Percentiles rank a stretch among this genome's conserved stretches.
Conservation (phyloP, 2,888 invertebrate genomes). For the Stratiomys singularior region DNA sequence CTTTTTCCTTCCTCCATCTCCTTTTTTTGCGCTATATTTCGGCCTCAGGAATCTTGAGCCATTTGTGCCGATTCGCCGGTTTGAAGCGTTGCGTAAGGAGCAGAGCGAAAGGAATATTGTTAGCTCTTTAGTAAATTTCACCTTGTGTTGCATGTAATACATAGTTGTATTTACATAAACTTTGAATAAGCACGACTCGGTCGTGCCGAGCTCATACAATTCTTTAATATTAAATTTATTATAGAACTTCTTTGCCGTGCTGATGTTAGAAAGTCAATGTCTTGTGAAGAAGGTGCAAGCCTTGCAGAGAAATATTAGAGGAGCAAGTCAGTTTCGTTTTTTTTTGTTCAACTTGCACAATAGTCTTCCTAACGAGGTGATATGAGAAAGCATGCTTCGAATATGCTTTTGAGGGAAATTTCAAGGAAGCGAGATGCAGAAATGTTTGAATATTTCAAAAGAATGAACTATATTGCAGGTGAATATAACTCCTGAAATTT, state of each 20-base stretch:
- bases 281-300: too few species aligned
- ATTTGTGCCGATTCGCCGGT: not conserved
- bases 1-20: not conserved
- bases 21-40: not conserved
- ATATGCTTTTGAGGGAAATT: too few species aligned
- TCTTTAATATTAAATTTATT: constrained; percentile 42
- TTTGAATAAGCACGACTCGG: not conserved
- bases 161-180: not conserved
- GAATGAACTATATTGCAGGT: too few species aligned
- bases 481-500: too few species aligned
- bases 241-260: constrained; percentile 12
- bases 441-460: too few species aligned
- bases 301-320: too few species aligned
- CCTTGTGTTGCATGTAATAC: not conserved
- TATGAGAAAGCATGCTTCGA: too few species aligned
- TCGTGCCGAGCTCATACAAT: not conserved
- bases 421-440: too few species aligned
- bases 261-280: too few species aligned
- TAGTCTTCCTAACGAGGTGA: too few species aligned
- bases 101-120: not conserved
- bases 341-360: too few species aligned
- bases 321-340: too few species aligned
- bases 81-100: not conserved
- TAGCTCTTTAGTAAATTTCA: not conserved
- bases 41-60: not conserved